Base-by-base conservation (phyloP, 2,888 invertebrate species). In the Trachelus iudaicus region DNA sequence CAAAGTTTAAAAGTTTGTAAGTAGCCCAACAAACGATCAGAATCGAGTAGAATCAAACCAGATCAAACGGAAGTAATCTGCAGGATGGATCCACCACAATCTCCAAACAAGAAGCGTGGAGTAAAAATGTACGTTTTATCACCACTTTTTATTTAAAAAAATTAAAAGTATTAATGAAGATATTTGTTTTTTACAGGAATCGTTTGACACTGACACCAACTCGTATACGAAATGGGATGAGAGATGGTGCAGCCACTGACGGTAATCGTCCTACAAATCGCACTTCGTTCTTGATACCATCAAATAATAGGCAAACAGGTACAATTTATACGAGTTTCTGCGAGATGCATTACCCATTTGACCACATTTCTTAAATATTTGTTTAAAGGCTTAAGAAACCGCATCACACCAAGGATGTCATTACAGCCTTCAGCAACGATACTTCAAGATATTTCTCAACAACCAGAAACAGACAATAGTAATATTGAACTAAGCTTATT, bases 401-500 rank as follows among this genome's bases (percentile, higher is more conserved):
- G 75, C 30, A 40, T 75, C n/a, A 75, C 74, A 15, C 69, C 77
- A 30, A 75, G 69, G 13, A 69, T 77, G 69, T 75, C 69, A 40
- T 40, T 40, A 40, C 15, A 15, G 40, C 40, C 40, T 6, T 15
- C 15, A 6, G 40, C 40, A 40, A 40, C 15, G 6, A 15, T 15
- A 40, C 40, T 40, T 15, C n/a, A 77, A 3, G 84, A 86, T 11
- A 73, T 69, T 23, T 73, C 76, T 1, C 82, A 77, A 75, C 82
- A 80, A 75, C 3, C 34, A 0, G 85, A 85, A 13, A 30, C 31
- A 0, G 85, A 85, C 3, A 74, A 31, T 4, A 79, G 80, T 1
- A 83, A 85, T 12, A 68, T 76, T 12, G 87, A 88, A 33, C 73
- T 86, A 15, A 76, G 76, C 73, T 75, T 83, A 12, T 75, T 85